A percentile compares a stretch with the other conserved stretches of the same genome.
Conservation (phyloP, 1,140 invertebrate species). For the Spodoptera frugiperda region DNA sequence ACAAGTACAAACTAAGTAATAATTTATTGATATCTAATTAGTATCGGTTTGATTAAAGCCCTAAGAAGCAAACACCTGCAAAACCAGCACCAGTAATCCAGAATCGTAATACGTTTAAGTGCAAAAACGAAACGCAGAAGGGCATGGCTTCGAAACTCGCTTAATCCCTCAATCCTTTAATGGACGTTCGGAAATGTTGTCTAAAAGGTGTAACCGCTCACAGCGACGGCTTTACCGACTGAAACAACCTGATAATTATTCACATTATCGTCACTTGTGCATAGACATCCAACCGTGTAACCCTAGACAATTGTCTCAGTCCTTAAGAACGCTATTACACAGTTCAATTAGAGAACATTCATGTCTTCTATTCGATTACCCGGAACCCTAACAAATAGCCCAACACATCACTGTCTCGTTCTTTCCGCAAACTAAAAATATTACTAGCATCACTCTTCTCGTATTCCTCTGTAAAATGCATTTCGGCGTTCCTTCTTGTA, state of each 20-base stretch:
- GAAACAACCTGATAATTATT: constrained; percentile 51
- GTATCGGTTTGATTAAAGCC: neutral
- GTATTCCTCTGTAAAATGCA: constrained; percentile 25
- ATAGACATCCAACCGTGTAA: too few species aligned
- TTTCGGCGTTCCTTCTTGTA: constrained; percentile 24
- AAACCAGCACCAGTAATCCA: constrained; percentile 14
- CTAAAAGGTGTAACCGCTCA: constrained; percentile 66
- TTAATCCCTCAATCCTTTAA: constrained; percentile 76
- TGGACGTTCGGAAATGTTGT: constrained; percentile 68
- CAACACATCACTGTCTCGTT: constrained; percentile 33
- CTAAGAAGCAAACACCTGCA: constrained; percentile 16
- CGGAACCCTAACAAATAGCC: constrained; percentile 14
- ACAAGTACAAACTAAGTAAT: too few species aligned
- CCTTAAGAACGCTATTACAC: neutral
- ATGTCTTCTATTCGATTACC: constrained; percentile 34
- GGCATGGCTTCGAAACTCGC: constrained; percentile 56
- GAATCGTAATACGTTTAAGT: constrained; percentile 49
- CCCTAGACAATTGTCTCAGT: neutral
- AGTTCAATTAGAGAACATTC: constrained; percentile 22
- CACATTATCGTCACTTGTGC: constrained; percentile 11
- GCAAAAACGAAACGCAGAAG: constrained; percentile 57
- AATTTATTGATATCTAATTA: neutral
- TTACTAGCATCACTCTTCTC: constrained; percentile 28
- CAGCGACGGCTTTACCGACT: constrained; percentile 42
- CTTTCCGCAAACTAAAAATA: constrained; percentile 43